Base-by-base conservation (phyloP, 2,113 vertebrate species). In the Passer domesticus region DNA sequence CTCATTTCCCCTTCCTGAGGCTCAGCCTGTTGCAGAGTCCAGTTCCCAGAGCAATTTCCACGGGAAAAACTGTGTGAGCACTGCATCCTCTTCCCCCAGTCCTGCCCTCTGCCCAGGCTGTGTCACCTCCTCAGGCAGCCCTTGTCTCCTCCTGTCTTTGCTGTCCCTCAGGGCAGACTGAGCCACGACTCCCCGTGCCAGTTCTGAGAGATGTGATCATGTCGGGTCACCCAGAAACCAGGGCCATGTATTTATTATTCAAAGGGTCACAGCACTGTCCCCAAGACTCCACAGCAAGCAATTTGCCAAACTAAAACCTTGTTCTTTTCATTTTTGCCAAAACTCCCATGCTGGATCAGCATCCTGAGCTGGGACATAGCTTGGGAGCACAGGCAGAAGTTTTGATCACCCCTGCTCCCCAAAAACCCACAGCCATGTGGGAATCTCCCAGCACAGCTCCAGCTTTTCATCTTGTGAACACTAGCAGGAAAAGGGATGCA, bases 1-100 rank as follows among this genome's bases (percentile, higher is more conserved):
- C 24, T 50, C 35, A 37, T 39, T 78, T 49, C 43, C 87, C 10
- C 5, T 55, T 64, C 58, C 27, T 37, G 30, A 90, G 69, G n/a
- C 31, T 31, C 66, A 88, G 23, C 11, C 41, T 41, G 5, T 59
- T 49, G 24, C 64, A 58, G 33, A 76, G 4, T 18, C 43, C 10
- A 10, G 16, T 31, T 12, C 13, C 58, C 13, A 56, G 41, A 39
- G 7, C 15, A 56, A n/a, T 52, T 81, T 76, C 64, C 22, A 31
- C 5, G 8, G 49, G 59, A 77, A 17, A 47, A 53, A 56, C 8
- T 3, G 0, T 4, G 17, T 1, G 7, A 85, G 25, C 0, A 1
- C 5, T 16, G 20, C 10, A 10, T 39, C 14, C 11, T 24, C 14
- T 74, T 50, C 30, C 23, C 5, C 1, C 27, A 56, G 49, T 35